Base-by-base conservation (phyloP, 2,113 vertebrate genomes). In the Pyrgilauda ruficollis region DNA sequence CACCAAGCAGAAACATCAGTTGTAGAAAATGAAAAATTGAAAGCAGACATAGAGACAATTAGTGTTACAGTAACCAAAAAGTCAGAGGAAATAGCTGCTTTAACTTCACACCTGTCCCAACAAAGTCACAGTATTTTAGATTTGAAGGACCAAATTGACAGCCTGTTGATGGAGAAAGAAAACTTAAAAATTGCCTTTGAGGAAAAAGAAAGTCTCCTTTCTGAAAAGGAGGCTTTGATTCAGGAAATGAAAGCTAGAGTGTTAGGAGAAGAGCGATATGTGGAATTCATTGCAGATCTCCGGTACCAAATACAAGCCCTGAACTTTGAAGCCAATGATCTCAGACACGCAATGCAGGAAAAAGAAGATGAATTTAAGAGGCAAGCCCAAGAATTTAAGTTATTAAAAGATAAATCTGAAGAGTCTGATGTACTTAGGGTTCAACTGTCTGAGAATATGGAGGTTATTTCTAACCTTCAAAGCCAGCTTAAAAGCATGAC, bases 361-460 rank as follows among this genome's bases (percentile, higher is more conserved):
- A 98, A 97, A 90, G 98, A 98, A 69, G 73, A 58, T 22, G 85
- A 97, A 26, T 53, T 95, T 49, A 96, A 97, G 80, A 97, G 95
- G 81, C 97, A 97, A 93, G 69, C 87, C 30, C 97, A 98, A 75
- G 97, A 98, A 35, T 82, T 98, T 77, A 95, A 96, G 82, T 75
- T 97, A 61, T 33, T 98, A 23, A 97, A 97, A 93, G 96, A 98
- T 82, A 98, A 96, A 81, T 94, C 94, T 61, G 97, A 97, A 41
- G 98, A 98, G 53, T 97, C 95, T 43, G 96, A 96, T 47, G 73
- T 97, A 28, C 96, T 98, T 77, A 97, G 97, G 95, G 84, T 96
- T 84, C 97, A 98, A 89, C 95, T 98, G 89, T 95, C 96, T 93
- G 98, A 98, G 96, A 97, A 98, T 91, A 96, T 98, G 94, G 97